Evolutionary conservation across 2,113 vertebrate species (phyloP).

Genomic region (Channa argus): DNA sequence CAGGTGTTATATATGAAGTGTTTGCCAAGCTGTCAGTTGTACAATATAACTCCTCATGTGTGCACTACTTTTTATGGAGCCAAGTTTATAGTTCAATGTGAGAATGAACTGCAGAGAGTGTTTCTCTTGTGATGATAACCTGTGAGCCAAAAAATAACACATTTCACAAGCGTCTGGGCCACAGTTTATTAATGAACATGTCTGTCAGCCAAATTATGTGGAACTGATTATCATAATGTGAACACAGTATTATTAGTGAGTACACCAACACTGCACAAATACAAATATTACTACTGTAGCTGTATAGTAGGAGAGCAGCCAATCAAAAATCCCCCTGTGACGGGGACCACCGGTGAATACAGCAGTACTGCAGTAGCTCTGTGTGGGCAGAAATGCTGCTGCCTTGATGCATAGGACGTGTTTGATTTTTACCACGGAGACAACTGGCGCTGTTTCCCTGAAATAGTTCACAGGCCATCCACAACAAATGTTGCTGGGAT

Average conservation of each 20-base stretch:
- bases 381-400: background rate
- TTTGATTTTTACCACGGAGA: conserved; percentile 2
- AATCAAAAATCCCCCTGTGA: background rate
- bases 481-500: background rate
- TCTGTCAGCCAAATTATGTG: background rate
- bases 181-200: too few species aligned
- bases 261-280: background rate
- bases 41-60: background rate
- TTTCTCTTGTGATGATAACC: conserved; percentile 5
- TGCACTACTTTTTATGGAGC: background rate
- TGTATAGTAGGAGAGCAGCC: conserved; percentile 16
- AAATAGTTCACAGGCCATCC: background rate
- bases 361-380: background rate
- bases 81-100: conserved; percentile 4
- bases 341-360: background rate
- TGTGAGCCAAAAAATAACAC: conserved; percentile 33
- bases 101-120: conserved; percentile 31
- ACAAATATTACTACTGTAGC: conserved; percentile 6
- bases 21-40: conserved; percentile 15
- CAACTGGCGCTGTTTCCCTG: background rate
- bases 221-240: conserved; percentile 2
- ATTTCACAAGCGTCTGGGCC: conserved; percentile 5
- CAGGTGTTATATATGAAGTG: background rate
- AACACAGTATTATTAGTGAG: background rate
- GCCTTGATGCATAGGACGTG: background rate